Evolutionary conservation across 2,797 vertebrate genomes (phyloP), one percentile per base, ranked within the genome.

Genomic region (Characodon lateralis): DNA sequence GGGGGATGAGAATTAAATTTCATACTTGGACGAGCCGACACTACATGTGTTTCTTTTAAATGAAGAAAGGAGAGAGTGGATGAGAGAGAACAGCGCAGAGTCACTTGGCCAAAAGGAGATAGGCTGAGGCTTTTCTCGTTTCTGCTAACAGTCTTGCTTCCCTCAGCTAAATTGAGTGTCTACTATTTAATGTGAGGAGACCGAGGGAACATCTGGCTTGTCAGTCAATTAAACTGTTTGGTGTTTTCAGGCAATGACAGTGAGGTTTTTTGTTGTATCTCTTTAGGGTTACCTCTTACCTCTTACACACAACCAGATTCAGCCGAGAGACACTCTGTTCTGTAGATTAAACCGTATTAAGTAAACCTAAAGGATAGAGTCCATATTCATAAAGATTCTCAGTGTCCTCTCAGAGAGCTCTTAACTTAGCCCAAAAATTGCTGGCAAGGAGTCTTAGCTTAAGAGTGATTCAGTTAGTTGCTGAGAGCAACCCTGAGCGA

Each of bases 1-100:
- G 90, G 89, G 83, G 93, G 92, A 95, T 93, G 93, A 94, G 93
- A 95, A 95, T 94, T 95, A 94, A 95, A 95, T 96, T 95, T 95
- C 95, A 96, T 95, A 94, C 94, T 94, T 95, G 94, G 93, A 88
- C 86, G 94, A 93, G 68, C 87, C 83, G 80, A 91, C 91, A 92
- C 93, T 94, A 94, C 94, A 95, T 94, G 94, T 95, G 94, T 94
- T 95, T 94, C 94, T 93, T 91, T 93, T 95, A 94, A 95, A 95
- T 95, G 93, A 94, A 94, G 92, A 91, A 87, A 88, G 85, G 79
- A 79, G 83, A 80, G 81, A 7, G 83, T 43, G 76, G 46, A 76
- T 46, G 56, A 73, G 79, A 69, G 80, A 68, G 89, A 77, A 85
- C n/a, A 12, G 79, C 53, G 83, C 83, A 79, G 82, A 89, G 87